Conservation (phyloP, 2,113 vertebrate species). For the Lipotes vexillifer region DNA sequence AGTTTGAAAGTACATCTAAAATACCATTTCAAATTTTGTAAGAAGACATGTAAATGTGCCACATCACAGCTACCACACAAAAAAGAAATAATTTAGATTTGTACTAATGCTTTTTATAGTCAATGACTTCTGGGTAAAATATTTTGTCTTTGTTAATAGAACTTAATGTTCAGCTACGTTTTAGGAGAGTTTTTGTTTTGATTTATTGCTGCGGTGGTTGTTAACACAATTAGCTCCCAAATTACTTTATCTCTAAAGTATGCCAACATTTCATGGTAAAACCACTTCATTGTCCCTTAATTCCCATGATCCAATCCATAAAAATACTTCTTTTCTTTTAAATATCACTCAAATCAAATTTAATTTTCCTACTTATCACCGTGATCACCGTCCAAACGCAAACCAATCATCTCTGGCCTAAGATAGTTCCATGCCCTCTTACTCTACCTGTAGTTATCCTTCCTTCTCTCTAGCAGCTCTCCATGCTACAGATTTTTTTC, state of each 20-base stretch:
- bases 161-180: neutral
- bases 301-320: neutral
- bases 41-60: neutral
- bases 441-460: neutral
- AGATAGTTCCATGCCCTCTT: neutral
- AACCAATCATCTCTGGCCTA: neutral
- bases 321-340: neutral
- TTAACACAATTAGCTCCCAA: neutral
- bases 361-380: neutral
- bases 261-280: neutral
- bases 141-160: neutral
- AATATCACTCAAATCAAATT: neutral
- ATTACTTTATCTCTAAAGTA: constrained; percentile 18
- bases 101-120: neutral
- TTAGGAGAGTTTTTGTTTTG: neutral
- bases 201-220: neutral
- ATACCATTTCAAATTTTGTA: neutral
- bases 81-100: constrained; percentile 8
- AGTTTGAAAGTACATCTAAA: constrained; percentile 12
- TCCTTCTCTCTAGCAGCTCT: neutral
- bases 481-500: neutral
- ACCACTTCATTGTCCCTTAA: neutral
- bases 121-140: neutral
- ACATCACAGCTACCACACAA: neutral
- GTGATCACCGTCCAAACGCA: neutral